Evolutionary conservation across 2,888 invertebrate genomes (phyloP), one percentile per base, ranked within the genome.

Genomic region (Hartigia nigra): DNA sequence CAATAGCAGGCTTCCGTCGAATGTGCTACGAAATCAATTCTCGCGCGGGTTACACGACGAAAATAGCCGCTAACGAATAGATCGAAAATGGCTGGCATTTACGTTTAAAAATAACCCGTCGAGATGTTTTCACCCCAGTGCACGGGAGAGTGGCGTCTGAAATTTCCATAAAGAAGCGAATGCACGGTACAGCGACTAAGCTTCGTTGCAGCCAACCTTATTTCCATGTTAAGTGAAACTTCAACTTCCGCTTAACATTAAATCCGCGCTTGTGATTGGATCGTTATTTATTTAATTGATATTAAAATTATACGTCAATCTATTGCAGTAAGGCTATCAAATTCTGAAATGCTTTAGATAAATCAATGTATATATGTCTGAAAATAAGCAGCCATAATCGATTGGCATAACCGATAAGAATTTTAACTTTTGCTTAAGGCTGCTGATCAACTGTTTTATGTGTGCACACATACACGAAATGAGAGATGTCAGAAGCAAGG

Each of bases 81-180:
- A 72, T 72, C 72, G 34, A 72, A 72, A 72, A 72, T 72, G 72
- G 72, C 72, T 12, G 72, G 32, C 72, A 72, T 72, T 72, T 72
- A 55, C 72, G 72, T 31, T 72, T 72, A 72, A 72, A 72, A 72
- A 72, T 72, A 72, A 31, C 34, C 34, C 32, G 5, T 31, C 72
- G 34, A 72, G 72, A 34, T 72, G 72, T 72, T 72, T 72, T 72
- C 55, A 55, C 55, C 55, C 55, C 55, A 23, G 55, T 55, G 55
- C 55, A 55, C 23, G 55, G 23, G 55, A 55, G 55, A 55, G 55
- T 55, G 55, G 55, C 23, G 23, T 55, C 55, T 55, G 23, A 55
- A 55, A 55, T 55, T 55, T 55, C 55, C 55, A 55, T 55, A 55
- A 55, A 55, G 55, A 55, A 55, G 55, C 55, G 55, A 55, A 55